Evolutionary conservation across 2,888 invertebrate species (phyloP).

Genomic region (Acrobasis suavella): DNA sequence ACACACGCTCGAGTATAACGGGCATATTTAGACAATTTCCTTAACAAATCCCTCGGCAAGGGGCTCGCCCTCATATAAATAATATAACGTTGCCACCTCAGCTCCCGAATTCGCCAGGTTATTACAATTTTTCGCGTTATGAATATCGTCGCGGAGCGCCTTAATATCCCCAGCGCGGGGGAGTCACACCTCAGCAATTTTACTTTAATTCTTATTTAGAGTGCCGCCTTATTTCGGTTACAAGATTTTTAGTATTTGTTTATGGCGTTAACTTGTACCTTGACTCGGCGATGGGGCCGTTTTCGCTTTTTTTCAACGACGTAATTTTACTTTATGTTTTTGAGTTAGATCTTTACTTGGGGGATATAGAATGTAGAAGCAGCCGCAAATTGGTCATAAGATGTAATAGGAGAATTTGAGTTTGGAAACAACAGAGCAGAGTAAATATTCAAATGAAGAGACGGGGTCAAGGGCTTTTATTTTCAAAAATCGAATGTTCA

Average conservation of each 20-base stretch:
- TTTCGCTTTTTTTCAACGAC: constrained; percentile 64
- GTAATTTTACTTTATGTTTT: constrained; percentile 61
- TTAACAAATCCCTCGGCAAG: constrained; percentile 61
- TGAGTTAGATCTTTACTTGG: constrained; percentile 48
- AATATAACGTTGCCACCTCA: constrained; percentile 58
- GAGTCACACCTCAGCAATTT: constrained; percentile 80
- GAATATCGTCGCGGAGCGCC: constrained; percentile 74
- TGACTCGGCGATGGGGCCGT: constrained; percentile 61
- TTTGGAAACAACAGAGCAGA: constrained; percentile 25
- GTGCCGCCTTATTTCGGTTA: constrained; percentile 78
- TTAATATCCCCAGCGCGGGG: constrained; percentile 59
- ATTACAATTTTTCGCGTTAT: constrained; percentile 83
- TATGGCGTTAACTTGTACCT: constrained; percentile 70
- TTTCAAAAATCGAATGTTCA: constrained; percentile 63
- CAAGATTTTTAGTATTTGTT: constrained; percentile 82
- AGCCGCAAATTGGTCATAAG: constrained; percentile 61
- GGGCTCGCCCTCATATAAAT: constrained; percentile 66
- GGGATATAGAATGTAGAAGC: constrained; percentile 38
- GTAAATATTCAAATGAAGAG: constrained; percentile 32
- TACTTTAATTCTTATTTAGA: constrained; percentile 82
- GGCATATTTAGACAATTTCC: constrained; percentile 79
- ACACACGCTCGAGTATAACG: constrained; percentile 44
- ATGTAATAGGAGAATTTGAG: constrained; percentile 30
- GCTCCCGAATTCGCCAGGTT: constrained; percentile 72
- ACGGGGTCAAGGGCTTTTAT: constrained; percentile 73